Percentiles rank a stretch among this genome's conserved stretches.
These are phyloP conservation scores for Parazoanthus atlanticus DNA, from an alignment of 92 coral and sea anemone species.

Conservation along the genomic window DNA sequence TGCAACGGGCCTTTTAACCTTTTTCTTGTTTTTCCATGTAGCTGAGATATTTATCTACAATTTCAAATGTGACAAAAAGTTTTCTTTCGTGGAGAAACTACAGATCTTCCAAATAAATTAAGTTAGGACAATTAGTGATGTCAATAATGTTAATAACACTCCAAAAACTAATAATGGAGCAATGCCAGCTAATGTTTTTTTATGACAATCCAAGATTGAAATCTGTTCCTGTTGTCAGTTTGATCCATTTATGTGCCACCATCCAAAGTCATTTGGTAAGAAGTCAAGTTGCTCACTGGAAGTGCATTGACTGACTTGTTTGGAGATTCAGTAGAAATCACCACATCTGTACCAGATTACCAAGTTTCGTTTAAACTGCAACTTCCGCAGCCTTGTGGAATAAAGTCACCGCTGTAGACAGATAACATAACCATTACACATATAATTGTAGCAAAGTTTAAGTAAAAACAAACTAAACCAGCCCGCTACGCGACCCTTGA, in stretches of 20 bases:
- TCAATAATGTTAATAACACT: not conserved
- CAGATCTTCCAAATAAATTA: too few species aligned
- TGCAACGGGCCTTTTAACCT: too few species aligned
- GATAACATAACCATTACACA: not conserved
- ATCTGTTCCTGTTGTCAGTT: not conserved
- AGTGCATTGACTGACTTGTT: not conserved
- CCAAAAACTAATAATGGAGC: not conserved
- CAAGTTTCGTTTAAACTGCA: not conserved
- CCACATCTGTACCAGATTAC: not conserved
- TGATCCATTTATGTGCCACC: not conserved
- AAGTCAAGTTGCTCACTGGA: not conserved
- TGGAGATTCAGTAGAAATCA: not conserved
- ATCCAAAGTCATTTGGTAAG: not conserved
- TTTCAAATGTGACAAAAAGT: too few species aligned
- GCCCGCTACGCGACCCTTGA: not conserved
- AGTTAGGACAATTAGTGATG: not conserved
- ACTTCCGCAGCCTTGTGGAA: conserved; percentile 11
- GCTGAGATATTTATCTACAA: too few species aligned
- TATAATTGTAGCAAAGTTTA: not conserved
- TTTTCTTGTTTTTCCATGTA: too few species aligned
- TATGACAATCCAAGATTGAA: not conserved
- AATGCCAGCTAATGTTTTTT: not conserved
- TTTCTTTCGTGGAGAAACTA: too few species aligned
- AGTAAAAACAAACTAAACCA: not conserved
- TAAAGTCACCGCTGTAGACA: conserved; percentile 15